phyloP scores from a whole-genome alignment of 2,797 vertebrate genomes.

The Muraenolepis orangiensis region DNA sequence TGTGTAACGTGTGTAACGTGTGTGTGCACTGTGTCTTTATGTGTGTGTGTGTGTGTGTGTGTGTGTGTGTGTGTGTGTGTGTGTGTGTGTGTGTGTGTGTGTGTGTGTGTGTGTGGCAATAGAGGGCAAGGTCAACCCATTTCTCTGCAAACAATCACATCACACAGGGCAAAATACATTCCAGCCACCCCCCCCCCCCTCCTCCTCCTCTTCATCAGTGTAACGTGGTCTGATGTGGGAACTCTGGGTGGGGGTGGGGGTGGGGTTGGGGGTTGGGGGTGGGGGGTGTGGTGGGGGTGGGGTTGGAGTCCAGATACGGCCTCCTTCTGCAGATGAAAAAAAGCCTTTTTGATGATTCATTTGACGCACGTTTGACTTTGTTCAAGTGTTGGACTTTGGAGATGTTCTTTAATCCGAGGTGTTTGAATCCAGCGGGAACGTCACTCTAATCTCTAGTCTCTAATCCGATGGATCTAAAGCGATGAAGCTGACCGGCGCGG shows the following conservation, averaged over 20 bases:
- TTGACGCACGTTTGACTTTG: slow-evolving; percentile 45
- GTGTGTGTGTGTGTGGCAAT: slow-evolving; percentile 63
- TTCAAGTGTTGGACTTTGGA: slow-evolving; percentile 9
- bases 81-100: slow-evolving; percentile 23
- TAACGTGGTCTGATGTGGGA: slow-evolving; percentile 71
- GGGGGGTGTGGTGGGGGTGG: slow-evolving; percentile 15
- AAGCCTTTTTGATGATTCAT: slow-evolving; percentile 66
- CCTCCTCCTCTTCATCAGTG: slow-evolving; percentile 41
- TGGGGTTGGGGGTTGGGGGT: slow-evolving; percentile 8
- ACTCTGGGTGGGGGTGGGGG: slow-evolving; percentile 33
- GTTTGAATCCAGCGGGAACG: not conserved
- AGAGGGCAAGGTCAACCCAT: slow-evolving; percentile 73
- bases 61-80: not conserved
- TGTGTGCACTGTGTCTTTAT: not conserved
- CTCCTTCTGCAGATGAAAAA: slow-evolving; percentile 57
- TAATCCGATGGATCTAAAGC: not conserved
- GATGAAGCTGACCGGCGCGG: not conserved
- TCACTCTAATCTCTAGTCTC: not conserved
- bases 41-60: not conserved
- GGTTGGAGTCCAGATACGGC: slow-evolving; percentile 46
- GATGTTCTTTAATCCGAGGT: not conserved
- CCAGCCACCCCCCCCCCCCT: slow-evolving; percentile 50
- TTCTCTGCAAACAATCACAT: slow-evolving; percentile 78
- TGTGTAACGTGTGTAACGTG: slow-evolving; percentile 53
- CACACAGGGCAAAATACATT: slow-evolving; percentile 76